phyloP scores from a whole-genome alignment of 2,113 vertebrate species.

The Bostrychus sinensis region DNA sequence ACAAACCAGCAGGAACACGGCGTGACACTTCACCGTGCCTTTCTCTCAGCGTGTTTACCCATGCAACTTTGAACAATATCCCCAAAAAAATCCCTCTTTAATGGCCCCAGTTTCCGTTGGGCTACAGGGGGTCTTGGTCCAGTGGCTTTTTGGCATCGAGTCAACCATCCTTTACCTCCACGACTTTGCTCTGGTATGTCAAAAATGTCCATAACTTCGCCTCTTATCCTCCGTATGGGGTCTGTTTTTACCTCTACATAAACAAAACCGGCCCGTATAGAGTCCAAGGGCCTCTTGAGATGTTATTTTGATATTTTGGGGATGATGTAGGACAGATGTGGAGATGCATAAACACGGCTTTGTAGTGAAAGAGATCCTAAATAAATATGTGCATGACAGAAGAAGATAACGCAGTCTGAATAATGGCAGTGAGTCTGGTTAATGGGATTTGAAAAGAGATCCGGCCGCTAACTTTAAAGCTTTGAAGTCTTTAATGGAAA shows the following conservation, averaged over 20 bases:
- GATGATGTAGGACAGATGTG: slow-evolving; percentile 48
- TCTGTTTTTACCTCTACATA: slow-evolving; percentile 33
- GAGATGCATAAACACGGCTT: background rate
- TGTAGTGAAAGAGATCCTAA: slow-evolving; percentile 26
- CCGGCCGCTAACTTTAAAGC: slow-evolving; percentile 3
- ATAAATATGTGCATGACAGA: slow-evolving; percentile 21
- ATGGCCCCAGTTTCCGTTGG: slow-evolving; percentile 65
- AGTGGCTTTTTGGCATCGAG: slow-evolving; percentile 33
- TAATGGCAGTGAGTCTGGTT: background rate
- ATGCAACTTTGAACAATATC: slow-evolving; percentile 63
- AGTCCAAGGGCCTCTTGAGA: slow-evolving; percentile 9
- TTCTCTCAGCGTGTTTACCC: slow-evolving; percentile 49
- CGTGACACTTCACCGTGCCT: slow-evolving; percentile 29
- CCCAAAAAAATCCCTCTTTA: slow-evolving; percentile 67
- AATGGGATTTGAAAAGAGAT: slow-evolving; percentile 38
- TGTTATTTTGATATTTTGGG: slow-evolving; percentile 42
- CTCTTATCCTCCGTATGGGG: slow-evolving; percentile 20
- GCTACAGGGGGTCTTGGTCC: slow-evolving; percentile 42
- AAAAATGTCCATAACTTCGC: slow-evolving; percentile 61
- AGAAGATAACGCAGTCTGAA: slow-evolving; percentile 36
- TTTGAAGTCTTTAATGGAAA: background rate
- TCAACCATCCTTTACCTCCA: slow-evolving; percentile 54
- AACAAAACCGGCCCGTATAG: slow-evolving; percentile 21
- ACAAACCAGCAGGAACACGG: slow-evolving; percentile 41
- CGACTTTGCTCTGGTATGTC: slow-evolving; percentile 56